Conservation (phyloP, 2,888 invertebrate species). For the Prionchulus punctatus region DNA sequence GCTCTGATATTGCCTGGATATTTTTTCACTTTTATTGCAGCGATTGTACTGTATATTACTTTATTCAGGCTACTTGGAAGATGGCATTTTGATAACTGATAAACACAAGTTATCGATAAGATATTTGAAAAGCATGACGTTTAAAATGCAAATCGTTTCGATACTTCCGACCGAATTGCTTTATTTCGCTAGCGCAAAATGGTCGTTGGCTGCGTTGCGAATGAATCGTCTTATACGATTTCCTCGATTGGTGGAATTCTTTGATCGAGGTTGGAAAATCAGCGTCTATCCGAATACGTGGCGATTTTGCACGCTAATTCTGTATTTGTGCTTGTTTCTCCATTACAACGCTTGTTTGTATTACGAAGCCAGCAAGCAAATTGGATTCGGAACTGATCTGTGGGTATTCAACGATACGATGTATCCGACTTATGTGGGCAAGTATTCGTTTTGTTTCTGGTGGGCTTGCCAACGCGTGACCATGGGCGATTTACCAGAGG, state of each 20-base stretch:
- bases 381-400: neutral
- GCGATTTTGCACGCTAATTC: conserved; percentile 5
- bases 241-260: neutral
- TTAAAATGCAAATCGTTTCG: neutral
- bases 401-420: neutral
- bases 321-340: conserved; percentile 9
- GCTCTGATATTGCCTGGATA: too few species aligned
- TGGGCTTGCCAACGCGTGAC: conserved; percentile 5
- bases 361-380: neutral
- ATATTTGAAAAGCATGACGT: neutral
- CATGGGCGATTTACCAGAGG: neutral
- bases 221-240: neutral
- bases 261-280: conserved; percentile 1
- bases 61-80: neutral
- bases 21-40: too few species aligned
- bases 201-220: neutral
- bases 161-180: neutral
- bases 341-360: conserved; percentile 10
- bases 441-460: neutral
- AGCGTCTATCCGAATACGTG: neutral
- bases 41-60: neutral
- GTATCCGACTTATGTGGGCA: neutral
- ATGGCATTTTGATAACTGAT: neutral
- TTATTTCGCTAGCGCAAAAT: neutral
- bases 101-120: neutral